Evolutionary conservation across 2,113 vertebrate genomes (phyloP).

Genomic region (Propithecus coquereli): DNA sequence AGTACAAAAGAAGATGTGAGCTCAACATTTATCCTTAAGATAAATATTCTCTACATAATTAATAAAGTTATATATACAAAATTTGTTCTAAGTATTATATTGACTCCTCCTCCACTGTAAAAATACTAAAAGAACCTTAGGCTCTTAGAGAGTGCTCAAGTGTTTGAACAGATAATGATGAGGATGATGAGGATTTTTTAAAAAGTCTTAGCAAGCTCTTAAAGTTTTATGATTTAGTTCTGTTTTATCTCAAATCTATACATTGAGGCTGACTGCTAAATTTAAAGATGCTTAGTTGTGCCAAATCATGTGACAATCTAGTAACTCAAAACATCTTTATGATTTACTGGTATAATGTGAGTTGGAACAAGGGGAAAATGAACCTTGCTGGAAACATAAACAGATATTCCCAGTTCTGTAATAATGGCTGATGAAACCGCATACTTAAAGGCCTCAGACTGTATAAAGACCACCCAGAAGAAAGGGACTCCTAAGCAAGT

Average conservation of each 20-base stretch:
- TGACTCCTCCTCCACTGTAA: not conserved
- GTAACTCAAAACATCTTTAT: constrained; percentile 2
- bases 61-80: not conserved
- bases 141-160: not conserved
- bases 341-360: not conserved
- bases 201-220: constrained; percentile 1
- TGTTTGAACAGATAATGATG: not conserved
- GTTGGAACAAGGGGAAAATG: not conserved
- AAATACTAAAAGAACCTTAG: not conserved
- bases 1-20: not conserved
- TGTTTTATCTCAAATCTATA: constrained; percentile 24
- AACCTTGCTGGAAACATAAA: constrained; percentile 8
- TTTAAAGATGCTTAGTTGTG: not conserved
- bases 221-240: not conserved
- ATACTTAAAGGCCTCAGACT: not conserved
- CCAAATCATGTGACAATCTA: constrained; percentile 31
- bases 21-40: not conserved
- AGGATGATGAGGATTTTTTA: not conserved
- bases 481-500: not conserved
- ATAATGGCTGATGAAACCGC: constrained; percentile 5
- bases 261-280: constrained; percentile 2
- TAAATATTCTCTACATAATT: not conserved
- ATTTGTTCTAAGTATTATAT: constrained; percentile 12
- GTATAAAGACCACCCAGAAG: constrained; percentile 14
- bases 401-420: not conserved